Evolutionary conservation across 2,888 invertebrate genomes (phyloP), one percentile per base, ranked within the genome.

Genomic region (Amblyjoppa proteus): DNA sequence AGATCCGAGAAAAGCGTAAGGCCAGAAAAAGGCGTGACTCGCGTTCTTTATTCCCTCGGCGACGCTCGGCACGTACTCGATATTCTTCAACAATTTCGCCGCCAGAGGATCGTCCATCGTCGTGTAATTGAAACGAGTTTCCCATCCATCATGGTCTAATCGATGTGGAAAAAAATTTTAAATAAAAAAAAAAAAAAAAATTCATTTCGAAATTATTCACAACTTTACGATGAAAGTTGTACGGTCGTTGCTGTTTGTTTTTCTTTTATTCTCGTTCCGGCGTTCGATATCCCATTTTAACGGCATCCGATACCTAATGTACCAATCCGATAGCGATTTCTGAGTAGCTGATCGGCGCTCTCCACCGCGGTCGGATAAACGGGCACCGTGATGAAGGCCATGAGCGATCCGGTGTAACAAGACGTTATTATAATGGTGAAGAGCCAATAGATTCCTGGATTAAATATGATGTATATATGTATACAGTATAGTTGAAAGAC

Each of bases 341-440:
- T 94, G 7, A 97, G 89, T 6, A 97, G 92, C 91, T 97, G 96
- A 66, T 95, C 90, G 3, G 97, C 95, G 0, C 96, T 96, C 90
- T 97, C 97, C 5, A 97, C 95, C 0, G 97, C 97, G 87, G 96
- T 95, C 0, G 97, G 97, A 94, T 96, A 97, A 0, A 97, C 95
- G 0, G 97, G 97, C 71, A 97, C 93, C 0, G 97, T 97, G 9
- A 97, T 97, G 92, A 97, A 97, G 0, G 97, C 97, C 91, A 97
- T 97, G 38, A 97, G 97, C 0, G 97, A 97, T 3, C 97, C 97
- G 0, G 97, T 97, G 91, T 97, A 97, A 90, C 97, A 97, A 75
- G 97, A 96, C 0, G 97, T 97, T 73, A 97, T 96, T 76, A 97
- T 97, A 56, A 97, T 97, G 3, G 97, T 97, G 90, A 97, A 97